A percentile compares a stretch with the other conserved stretches of the same genome.
Evolutionary conservation across 2,113 vertebrate species (phyloP).

Genomic region (Hoplias malabaricus): DNA sequence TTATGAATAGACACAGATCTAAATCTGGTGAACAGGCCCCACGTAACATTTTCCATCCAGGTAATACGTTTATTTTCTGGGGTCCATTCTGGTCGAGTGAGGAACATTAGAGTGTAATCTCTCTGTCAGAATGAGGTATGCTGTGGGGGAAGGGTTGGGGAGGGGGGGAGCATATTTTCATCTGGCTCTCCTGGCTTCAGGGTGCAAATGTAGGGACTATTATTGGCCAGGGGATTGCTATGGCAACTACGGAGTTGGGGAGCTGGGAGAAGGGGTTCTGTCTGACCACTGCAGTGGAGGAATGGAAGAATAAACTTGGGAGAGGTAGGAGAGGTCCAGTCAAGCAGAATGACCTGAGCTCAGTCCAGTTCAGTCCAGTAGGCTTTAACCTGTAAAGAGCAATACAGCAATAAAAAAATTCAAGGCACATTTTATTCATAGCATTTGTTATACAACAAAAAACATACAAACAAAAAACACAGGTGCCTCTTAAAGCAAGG

Average conservation of each 20-base stretch:
- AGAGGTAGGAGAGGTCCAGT: background rate
- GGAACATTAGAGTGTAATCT: conserved; percentile 27
- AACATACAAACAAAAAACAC: too few relatives aligned
- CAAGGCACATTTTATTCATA: too few relatives aligned
- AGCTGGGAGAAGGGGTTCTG: conserved; percentile 27
- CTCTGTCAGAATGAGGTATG: background rate
- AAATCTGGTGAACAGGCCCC: background rate
- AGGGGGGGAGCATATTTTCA: conserved; percentile 26
- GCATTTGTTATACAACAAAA: too few relatives aligned
- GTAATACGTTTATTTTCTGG: conserved; percentile 3
- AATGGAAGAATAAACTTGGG: conserved; percentile 44
- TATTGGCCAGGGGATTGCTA: conserved; percentile 54
- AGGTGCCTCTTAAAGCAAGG: too few relatives aligned
- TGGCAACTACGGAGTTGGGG: conserved; percentile 47
- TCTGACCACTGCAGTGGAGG: conserved; percentile 30
- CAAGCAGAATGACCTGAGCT: conserved; percentile 19
- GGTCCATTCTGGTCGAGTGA: background rate
- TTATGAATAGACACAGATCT: background rate
- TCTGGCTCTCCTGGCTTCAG: conserved; percentile 41
- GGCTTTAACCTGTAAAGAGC: background rate
- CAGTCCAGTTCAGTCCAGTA: background rate
- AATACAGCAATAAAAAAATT: too few relatives aligned
- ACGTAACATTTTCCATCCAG: background rate
- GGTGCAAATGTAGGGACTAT: conserved; percentile 49
- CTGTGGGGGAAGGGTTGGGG: background rate